Base-by-base conservation (phyloP, 1,140 invertebrate genomes). In the Ganaspis sp. region DNA sequence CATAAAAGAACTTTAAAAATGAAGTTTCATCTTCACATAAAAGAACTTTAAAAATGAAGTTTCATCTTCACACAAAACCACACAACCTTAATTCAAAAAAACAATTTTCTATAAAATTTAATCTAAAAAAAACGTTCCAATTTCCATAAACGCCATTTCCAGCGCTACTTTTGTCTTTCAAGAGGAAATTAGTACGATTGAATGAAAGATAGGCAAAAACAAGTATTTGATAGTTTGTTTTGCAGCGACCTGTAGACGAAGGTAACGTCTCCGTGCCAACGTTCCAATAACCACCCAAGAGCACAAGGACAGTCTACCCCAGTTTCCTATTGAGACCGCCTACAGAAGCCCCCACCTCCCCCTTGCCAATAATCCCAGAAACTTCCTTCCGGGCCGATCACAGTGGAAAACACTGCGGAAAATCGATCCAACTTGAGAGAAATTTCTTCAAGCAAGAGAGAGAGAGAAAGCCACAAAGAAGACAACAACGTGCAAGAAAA, bases 301-400 rank as follows among this genome's bases (percentile, higher is more conserved):
- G 86, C 86, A 85, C 88, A 90, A 90, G 89, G 88, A 89, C 88
- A 88, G 89, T 83, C 85, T 90, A 90, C 88, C 89, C 89, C 85
- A 90, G 88, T 89, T 90, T 89, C 89, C 87, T 87, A 88, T 90
- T 87, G 83, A 87, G 84, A 87, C 87, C 87, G 86, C 84, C 87
- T 89, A 87, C 85, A 78, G 83, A 78, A 82, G 69, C 77, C 78
- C 75, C 81, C 74, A 71, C 72, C 73, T 70, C 70, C 49, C 76
- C 77, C 34, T 74, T 70, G 73, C 78, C 78, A 73, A 69, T 72
- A n/a, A 19, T 21, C 8, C 45, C 8, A 49, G 15, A 1, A 5
- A 54, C 29, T 58, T 58, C 78, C 85, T 89, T 89, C 85, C 87
- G 87, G 88, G 82, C 84, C 85, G 86, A 87, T 89, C 85, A 85